These are phyloP conservation scores for Kryptolebias ocellatus DNA, from an alignment of 2,797 vertebrate genomes.

Conservation along the genomic window DNA sequence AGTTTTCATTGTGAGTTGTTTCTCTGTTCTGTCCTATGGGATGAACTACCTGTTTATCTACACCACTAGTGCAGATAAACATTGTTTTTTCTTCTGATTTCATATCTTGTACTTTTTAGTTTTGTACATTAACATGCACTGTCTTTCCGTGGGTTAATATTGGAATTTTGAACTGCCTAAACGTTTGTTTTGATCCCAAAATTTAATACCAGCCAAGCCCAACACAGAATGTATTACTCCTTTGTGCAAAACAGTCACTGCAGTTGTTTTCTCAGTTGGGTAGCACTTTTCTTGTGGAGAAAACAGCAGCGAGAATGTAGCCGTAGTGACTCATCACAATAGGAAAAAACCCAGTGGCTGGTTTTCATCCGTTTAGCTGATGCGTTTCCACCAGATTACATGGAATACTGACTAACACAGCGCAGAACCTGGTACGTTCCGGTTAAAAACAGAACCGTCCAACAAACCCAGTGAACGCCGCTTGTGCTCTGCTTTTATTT, in stretches of 20 bases:
- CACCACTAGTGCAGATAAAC: too few species aligned
- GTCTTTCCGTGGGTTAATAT: too few species aligned
- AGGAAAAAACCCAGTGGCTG: constrained; percentile 20
- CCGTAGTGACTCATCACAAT: constrained; percentile 40
- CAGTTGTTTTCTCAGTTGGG: constrained; percentile 16
- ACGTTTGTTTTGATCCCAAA: too few species aligned
- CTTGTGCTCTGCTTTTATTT: constrained; percentile 20
- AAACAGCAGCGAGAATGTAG: constrained; percentile 22
- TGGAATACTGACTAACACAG: constrained; percentile 11
- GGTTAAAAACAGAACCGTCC: constrained; percentile 1
- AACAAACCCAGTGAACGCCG: constrained; percentile 14
- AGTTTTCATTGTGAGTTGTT: too few species aligned
- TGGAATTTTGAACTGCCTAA: too few species aligned
- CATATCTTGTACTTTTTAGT: too few species aligned
- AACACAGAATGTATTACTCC: not conserved
- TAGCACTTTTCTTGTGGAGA: constrained; percentile 4
- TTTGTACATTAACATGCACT: too few species aligned
- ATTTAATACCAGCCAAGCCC: too few species aligned
- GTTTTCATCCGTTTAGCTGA: constrained; percentile 27
- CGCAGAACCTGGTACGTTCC: constrained; percentile 3
- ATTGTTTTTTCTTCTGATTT: too few species aligned
- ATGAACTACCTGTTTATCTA: too few species aligned
- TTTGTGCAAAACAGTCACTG: constrained; percentile 6
- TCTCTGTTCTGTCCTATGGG: too few species aligned
- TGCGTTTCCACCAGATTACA: constrained; percentile 18